Evolutionary conservation across 2,113 vertebrate species (phyloP).

Genomic region (Myotis brandtii): DNA sequence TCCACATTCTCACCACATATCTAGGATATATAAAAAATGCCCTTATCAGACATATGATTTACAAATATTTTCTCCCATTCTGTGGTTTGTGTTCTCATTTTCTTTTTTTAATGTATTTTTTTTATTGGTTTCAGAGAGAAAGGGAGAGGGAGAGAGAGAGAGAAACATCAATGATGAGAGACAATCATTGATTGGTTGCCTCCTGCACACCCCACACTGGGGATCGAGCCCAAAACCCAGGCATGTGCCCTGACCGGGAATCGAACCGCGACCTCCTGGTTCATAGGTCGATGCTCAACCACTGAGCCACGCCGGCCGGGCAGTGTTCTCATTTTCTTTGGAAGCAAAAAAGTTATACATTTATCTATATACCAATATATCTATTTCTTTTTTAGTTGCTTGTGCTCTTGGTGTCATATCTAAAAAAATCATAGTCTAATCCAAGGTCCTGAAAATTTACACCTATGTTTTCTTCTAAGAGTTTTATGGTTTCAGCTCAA

Average conservation of each 20-base stretch:
- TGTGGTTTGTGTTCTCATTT: conserved; percentile 24
- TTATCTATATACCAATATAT: neutral
- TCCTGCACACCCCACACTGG: no score
- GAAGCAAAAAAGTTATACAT: neutral
- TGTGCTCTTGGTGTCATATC: neutral
- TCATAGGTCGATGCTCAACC: no score
- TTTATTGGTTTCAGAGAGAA: no score
- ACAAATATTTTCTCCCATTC: conserved; percentile 3
- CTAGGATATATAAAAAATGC: neutral
- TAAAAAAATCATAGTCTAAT: neutral
- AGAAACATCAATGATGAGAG: no score
- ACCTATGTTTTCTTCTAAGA: neutral
- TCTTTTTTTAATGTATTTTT: neutral
- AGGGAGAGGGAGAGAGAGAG: no score
- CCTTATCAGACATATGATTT: neutral
- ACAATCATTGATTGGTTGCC: no score
- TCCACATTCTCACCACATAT: neutral
- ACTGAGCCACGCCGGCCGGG: no score
- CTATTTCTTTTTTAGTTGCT: neutral
- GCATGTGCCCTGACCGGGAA: no score
- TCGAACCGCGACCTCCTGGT: no score
- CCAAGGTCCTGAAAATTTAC: neutral
- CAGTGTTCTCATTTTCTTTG: conserved; percentile 27
- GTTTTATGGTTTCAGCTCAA: neutral
- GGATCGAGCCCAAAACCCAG: no score